Conservation (phyloP, 2,113 vertebrate genomes). For the Pardalotus punctatus region DNA sequence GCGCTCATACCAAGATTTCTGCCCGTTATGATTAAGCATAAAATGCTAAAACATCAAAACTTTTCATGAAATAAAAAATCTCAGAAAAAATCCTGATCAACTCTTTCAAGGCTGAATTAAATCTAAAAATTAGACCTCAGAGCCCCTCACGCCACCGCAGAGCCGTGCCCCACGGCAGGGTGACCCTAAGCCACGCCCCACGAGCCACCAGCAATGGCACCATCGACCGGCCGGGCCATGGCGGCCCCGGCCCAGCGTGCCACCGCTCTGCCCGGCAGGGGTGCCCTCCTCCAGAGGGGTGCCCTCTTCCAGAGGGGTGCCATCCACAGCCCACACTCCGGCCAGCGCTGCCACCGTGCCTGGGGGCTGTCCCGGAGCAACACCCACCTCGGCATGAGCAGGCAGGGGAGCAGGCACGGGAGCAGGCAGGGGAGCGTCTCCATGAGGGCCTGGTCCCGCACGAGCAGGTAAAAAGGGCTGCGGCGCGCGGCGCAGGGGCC, state of each 20-base stretch:
- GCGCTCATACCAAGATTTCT: background rate
- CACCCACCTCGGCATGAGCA: rapidly evolving
- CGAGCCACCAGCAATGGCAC: rapidly evolving
- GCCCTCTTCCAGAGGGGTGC: background rate
- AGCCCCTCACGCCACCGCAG: background rate
- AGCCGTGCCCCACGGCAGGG: rapidly evolving
- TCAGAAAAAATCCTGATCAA: background rate
- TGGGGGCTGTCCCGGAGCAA: rapidly evolving
- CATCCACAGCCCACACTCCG: rapidly evolving
- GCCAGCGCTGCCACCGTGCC: background rate
- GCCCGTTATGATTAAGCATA: background rate
- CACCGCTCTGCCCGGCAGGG: rapidly evolving
- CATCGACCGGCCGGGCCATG: rapidly evolving
- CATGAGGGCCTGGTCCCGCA: rapidly evolving
- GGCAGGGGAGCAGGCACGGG: background rate
- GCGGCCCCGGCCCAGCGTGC: background rate
- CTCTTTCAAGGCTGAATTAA: background rate
- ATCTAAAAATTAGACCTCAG: background rate
- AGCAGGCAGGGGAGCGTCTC: background rate
- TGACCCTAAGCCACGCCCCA: background rate
- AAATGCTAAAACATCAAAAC: background rate
- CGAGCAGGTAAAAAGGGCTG: background rate
- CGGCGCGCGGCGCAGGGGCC: rapidly evolving
- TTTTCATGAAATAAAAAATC: background rate
- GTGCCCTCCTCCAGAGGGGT: rapidly evolving